Conservation (phyloP, 2,888 invertebrate genomes). For the Patella caerulea region DNA sequence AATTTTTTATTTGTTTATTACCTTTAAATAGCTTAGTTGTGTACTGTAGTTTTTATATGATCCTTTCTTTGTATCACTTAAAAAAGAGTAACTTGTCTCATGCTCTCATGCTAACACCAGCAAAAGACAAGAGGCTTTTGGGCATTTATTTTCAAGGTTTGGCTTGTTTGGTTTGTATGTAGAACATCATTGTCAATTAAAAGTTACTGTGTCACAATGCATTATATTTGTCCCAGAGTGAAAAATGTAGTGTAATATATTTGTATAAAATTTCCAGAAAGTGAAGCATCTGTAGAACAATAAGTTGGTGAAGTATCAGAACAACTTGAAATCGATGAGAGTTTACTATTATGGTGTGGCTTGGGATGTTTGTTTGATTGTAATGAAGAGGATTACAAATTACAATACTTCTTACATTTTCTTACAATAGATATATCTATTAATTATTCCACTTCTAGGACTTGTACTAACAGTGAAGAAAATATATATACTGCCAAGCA, state of each 20-base stretch:
- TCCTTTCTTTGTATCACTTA: no score
- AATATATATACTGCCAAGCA: no score
- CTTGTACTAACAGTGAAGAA: no score
- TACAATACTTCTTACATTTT: not conserved
- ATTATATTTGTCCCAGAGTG: conserved; percentile 3
- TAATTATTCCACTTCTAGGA: no score
- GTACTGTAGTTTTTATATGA: no score
- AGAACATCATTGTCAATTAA: conserved; percentile 10
- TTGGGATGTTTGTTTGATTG: not conserved
- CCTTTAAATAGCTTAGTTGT: no score
- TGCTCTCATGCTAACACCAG: not conserved
- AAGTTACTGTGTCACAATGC: conserved; percentile 10
- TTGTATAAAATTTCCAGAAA: not conserved
- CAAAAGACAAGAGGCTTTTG: conserved; percentile 3
- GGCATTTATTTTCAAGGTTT: conserved; percentile 8
- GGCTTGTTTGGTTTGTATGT: conserved; percentile 8
- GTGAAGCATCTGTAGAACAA: not conserved
- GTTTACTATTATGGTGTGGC: conserved; percentile 2
- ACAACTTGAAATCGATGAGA: conserved; percentile 8
- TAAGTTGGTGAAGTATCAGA: not conserved
- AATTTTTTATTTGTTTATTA: no score
- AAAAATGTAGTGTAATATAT: conserved; percentile 2
- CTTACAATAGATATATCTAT: no score
- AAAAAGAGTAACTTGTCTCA: not conserved
- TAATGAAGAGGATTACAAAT: not conserved